These are phyloP conservation scores for Todiramphus chloris DNA, from an alignment of 2,113 vertebrate genomes.

Conservation along the genomic window DNA sequence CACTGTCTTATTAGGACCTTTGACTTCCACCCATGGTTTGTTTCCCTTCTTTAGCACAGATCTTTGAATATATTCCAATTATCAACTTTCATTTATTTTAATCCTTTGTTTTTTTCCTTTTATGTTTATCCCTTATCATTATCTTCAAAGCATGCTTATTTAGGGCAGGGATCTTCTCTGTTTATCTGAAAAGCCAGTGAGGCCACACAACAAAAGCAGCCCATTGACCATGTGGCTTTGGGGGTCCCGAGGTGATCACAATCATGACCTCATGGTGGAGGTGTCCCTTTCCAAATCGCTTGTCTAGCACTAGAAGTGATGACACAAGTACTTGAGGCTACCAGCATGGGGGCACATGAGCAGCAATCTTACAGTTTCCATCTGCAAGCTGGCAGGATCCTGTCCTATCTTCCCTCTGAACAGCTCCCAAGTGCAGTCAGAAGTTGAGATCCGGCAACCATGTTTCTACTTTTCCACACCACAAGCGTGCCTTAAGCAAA, in stretches of 20 bases:
- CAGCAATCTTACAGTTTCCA: not conserved
- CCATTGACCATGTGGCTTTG: rapidly evolving
- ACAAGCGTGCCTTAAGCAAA: not conserved
- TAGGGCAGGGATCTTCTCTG: not conserved
- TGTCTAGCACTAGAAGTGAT: not conserved
- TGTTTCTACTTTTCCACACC: not conserved
- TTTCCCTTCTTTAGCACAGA: not conserved
- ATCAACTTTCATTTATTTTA: not conserved
- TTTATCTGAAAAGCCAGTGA: not conserved
- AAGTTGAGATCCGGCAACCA: not conserved
- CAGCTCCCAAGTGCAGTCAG: not conserved
- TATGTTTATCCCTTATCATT: not conserved
- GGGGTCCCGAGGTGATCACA: not conserved
- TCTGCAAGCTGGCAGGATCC: not conserved
- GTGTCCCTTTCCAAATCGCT: not conserved
- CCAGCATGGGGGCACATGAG: not conserved
- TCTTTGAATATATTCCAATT: not conserved
- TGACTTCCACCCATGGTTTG: not conserved
- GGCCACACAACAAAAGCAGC: not conserved
- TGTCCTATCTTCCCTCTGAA: not conserved
- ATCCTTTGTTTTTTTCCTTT: not conserved
- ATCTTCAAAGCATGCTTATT: not conserved
- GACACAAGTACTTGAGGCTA: not conserved
- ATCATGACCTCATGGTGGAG: not conserved
- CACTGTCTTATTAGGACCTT: not conserved